Evolutionary conservation across 2,888 invertebrate species (phyloP).

Genomic region (Gandaritis pyraliata): DNA sequence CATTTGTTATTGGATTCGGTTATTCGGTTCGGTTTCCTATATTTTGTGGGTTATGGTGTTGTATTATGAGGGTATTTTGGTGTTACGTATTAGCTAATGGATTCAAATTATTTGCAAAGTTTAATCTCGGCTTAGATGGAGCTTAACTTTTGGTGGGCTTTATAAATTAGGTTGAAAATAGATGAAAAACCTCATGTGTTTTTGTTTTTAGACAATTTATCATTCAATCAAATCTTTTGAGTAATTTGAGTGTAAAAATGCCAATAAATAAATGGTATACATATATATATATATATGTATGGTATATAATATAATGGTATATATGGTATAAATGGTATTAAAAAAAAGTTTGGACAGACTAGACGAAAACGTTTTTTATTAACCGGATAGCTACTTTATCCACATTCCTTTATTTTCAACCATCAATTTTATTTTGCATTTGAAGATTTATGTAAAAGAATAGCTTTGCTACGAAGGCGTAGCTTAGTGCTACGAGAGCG

Average conservation of each 20-base stretch:
- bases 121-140: background rate
- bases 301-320: too few species aligned
- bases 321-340: too few species aligned
- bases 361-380: too few species aligned
- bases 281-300: too few species aligned
- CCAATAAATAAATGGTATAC: too few species aligned
- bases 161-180: background rate
- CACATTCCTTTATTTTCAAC: slow-evolving; percentile 1
- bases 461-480: slow-evolving; percentile 10
- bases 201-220: too few species aligned
- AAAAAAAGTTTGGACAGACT: too few species aligned
- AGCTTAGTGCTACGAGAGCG: slow-evolving; percentile 3
- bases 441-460: slow-evolving; percentile 8
- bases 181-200: too few species aligned
- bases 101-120: slow-evolving; percentile 8
- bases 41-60: slow-evolving; percentile 16
- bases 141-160: slow-evolving; percentile 1
- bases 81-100: slow-evolving; percentile 4
- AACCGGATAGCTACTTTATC: background rate
- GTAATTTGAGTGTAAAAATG: too few species aligned
- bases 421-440: background rate
- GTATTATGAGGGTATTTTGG: background rate
- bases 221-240: too few species aligned
- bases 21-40: slow-evolving; percentile 20
- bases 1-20: slow-evolving; percentile 7